phyloP scores from a whole-genome alignment of 2,113 vertebrate genomes.

The Alligator mississippiensis region DNA sequence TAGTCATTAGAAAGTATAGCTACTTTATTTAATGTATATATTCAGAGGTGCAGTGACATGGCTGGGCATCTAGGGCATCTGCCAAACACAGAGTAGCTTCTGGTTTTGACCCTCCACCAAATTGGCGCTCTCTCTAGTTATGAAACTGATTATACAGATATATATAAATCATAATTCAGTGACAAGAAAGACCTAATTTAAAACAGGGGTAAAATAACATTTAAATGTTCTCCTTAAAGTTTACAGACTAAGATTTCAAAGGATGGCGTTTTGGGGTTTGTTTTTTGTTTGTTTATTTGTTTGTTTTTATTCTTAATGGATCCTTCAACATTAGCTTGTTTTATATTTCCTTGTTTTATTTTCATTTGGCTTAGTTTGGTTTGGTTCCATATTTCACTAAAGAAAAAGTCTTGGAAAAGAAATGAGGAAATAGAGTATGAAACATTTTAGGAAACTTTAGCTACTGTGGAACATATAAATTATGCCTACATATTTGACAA shows the following conservation, averaged over 20 bases:
- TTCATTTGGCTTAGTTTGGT: neutral
- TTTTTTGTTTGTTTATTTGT: no score
- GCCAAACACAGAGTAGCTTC: no score
- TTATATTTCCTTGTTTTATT: neutral
- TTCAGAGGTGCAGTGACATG: no score
- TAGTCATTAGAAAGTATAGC: no score
- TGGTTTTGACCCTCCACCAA: no score
- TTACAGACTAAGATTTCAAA: neutral
- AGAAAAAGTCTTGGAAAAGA: neutral
- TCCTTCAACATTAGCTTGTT: neutral
- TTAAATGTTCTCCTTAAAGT: neutral
- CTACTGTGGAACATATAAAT: neutral
- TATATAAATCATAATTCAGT: neutral
- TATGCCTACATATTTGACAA: conserved; percentile 39
- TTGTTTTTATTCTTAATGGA: neutral
- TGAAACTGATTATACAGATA: no score
- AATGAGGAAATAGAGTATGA: neutral
- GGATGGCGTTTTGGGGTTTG: no score
- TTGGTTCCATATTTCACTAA: neutral
- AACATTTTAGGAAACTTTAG: neutral
- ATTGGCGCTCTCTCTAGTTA: no score
- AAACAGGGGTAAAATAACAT: neutral
- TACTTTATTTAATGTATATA: no score
- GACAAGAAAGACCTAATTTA: neutral
- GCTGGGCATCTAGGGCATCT: no score